Conservation (phyloP, 2,113 vertebrate genomes). For the Danio rerio region GRCz12tu NC_133191.1:13315001-13315500, state of each 20-base stretch:
- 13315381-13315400: slow-evolving; percentile 15
- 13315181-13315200: not conserved
- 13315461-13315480: slow-evolving; percentile 30
- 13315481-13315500: slow-evolving; percentile 13
- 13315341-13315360: not conserved
- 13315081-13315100: too few relatives aligned
- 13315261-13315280: not conserved
- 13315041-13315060: too few relatives aligned
- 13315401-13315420: slow-evolving; percentile 24
- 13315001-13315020: too few relatives aligned
- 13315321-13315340: not conserved
- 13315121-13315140: too few relatives aligned
- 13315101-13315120: too few relatives aligned
- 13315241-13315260: not conserved
- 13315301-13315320: slow-evolving; percentile 4
- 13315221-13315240: not conserved
- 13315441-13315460: slow-evolving; percentile 39
- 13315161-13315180: too few relatives aligned
- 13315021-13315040: too few relatives aligned
- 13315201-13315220: not conserved
- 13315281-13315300: slow-evolving; percentile 28
- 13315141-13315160: too few relatives aligned
- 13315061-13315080: too few relatives aligned
- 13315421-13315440: slow-evolving; percentile 38
- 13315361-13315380: not conserved